These are phyloP conservation scores for Neodiprion virginianus DNA, from an alignment of 1,140 invertebrate genomes.

Conservation along the genomic window DNA sequence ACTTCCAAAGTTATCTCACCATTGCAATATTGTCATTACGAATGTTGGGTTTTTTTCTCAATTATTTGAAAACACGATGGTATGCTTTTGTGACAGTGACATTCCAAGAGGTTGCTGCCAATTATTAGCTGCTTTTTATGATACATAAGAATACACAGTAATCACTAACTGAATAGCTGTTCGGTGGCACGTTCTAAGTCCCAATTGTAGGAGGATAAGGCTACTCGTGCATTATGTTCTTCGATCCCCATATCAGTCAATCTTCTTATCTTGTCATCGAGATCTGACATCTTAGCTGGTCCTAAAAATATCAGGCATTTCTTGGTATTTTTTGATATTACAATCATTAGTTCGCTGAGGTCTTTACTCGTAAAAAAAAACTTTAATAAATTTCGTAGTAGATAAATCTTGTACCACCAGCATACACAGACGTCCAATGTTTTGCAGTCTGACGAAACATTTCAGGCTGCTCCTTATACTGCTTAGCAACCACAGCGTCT, in stretches of 20 bases:
- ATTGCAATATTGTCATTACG: constrained; percentile 40
- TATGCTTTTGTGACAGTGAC: neutral
- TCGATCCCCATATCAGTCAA: constrained; percentile 90
- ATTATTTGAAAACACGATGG: neutral
- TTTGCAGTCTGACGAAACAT: constrained; percentile 89
- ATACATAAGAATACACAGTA: constrained; percentile 37
- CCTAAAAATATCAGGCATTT: constrained; percentile 58
- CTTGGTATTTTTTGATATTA: neutral
- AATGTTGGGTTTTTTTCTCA: constrained; percentile 24
- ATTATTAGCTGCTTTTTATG: constrained; percentile 25
- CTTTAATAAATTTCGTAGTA: neutral
- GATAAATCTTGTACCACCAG: constrained; percentile 68
- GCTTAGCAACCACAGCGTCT: constrained; percentile 96
- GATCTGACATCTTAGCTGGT: constrained; percentile 75
- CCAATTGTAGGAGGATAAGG: constrained; percentile 90
- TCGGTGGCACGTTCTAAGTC: constrained; percentile 88
- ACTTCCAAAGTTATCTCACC: constrained; percentile 18
- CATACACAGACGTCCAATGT: constrained; percentile 96
- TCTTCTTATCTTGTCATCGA: constrained; percentile 82
- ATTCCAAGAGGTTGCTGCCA: neutral
- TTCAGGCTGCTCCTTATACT: constrained; percentile 88
- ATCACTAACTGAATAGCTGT: constrained; percentile 85
- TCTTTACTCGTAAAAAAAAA: neutral
- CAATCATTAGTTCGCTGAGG: neutral
- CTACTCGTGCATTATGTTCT: constrained; percentile 80